Base-by-base conservation (phyloP, 2,888 invertebrate species). In the Stenolophus ochropezus region DNA sequence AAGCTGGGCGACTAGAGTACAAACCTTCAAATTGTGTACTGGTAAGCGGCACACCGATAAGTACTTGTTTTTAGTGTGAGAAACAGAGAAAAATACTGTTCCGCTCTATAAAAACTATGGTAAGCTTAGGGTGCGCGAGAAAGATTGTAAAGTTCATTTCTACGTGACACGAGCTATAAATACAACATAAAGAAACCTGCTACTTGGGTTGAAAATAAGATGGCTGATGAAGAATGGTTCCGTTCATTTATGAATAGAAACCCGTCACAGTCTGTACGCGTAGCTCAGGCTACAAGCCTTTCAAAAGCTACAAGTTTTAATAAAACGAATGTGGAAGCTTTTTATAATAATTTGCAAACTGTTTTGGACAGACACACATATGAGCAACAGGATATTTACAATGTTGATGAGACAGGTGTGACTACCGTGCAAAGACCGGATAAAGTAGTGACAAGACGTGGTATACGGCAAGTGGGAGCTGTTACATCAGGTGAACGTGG, bases 401-500 rank as follows among this genome's bases (percentile, higher is more conserved):
- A 65, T 25, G 47, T 73, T 16, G 71, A 73, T 33, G 71, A 73
- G 21, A 73, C 75, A 23, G 82, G 83, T 33, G 81, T 82, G 8
- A 61, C 83, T 58, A 83, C 82, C 47, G 83, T 84, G 21, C 56
- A 84, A 18, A 82, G 84, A 77, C 82, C 84, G 20, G 82, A 82
- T 27, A 85, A 79, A 84, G 80, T 85, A 21, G 83, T 85, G 33
- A 82, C 82, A 16, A 82, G 83, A 82, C 83, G 18, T 6, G 83
- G 81, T 14, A 21, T 81, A 75, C 81, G 82, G 82, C 42, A 25
- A 47, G 83, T 86, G 14, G 85, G 84, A 11, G 83, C 84, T 82
- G 69, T 81, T 80, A 83, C 84, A 53, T 85, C 85, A 65, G 83
- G 83, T n/a, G 85, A 86, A 83, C 77, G 86, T 77, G 85, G 85